Conservation (phyloP, 2,888 invertebrate genomes). For the Drosophila recens region DNA sequence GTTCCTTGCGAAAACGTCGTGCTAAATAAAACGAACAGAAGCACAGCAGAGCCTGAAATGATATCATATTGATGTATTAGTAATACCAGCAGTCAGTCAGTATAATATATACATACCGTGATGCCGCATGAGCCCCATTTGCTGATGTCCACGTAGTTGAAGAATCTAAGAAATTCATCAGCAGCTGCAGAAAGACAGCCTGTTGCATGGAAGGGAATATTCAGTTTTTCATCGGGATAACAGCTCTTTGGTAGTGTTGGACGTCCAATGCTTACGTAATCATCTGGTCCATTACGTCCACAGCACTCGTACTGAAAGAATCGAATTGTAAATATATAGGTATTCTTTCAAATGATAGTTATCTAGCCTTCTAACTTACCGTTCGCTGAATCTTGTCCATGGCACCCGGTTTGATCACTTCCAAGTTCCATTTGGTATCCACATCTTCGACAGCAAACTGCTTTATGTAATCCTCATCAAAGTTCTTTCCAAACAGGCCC, state of each 20-base stretch:
- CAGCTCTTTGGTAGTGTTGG: constrained; percentile 65
- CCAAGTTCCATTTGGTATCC: constrained; percentile 85
- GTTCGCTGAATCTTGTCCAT: constrained; percentile 78
- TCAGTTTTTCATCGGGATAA: constrained; percentile 48
- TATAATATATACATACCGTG: constrained; percentile 51
- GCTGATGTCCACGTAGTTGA: constrained; percentile 56
- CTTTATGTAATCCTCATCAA: constrained; percentile 87
- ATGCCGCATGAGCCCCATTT: constrained; percentile 69
- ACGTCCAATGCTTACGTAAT: constrained; percentile 67
- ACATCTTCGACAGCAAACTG: constrained; percentile 86
- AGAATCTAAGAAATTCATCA: constrained; percentile 50
- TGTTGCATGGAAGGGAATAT: constrained; percentile 34
- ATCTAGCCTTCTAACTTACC: constrained; percentile 54
- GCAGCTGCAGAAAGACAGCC: constrained; percentile 70
- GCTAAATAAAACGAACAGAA: constrained; percentile 72
- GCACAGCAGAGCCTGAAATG: constrained; percentile 67
- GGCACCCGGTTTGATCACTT: constrained; percentile 60
- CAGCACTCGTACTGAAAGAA: constrained; percentile 77
- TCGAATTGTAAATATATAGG: not conserved
- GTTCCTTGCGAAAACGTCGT: constrained; percentile 72
- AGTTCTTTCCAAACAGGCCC: constrained; percentile 87
- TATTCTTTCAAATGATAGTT: not conserved
- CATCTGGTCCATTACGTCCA: constrained; percentile 77
- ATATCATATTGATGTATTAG: not conserved
- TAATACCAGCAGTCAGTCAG: not conserved